Conservation (phyloP, 2,888 invertebrate species). For the Bhutanitis thaidina region DNA sequence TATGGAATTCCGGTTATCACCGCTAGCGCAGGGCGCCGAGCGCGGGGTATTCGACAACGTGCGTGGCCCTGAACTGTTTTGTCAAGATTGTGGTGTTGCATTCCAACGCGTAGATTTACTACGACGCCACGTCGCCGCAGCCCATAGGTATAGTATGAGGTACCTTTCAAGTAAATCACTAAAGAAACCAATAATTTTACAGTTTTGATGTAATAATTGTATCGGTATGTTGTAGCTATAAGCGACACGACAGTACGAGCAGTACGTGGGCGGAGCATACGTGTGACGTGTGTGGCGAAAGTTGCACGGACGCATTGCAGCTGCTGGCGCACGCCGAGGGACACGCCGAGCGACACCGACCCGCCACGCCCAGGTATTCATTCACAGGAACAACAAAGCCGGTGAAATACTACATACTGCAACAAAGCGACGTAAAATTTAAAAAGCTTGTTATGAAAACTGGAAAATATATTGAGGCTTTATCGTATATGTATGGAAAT, state of each 20-base stretch:
- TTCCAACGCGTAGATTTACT: constrained; percentile 89
- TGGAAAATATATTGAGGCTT: no score
- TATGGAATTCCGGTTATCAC: constrained; percentile 62
- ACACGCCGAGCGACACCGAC: constrained; percentile 84
- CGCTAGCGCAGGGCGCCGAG: constrained; percentile 35
- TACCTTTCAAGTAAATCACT: background rate
- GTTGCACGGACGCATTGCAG: constrained; percentile 87
- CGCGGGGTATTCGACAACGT: constrained; percentile 38
- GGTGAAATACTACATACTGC: no score
- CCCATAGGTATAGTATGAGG: constrained; percentile 54
- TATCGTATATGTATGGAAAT: no score
- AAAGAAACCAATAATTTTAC: no score
- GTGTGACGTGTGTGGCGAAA: constrained; percentile 90
- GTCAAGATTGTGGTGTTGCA: constrained; percentile 88
- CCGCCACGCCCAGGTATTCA: constrained; percentile 32
- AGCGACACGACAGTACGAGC: constrained; percentile 57
- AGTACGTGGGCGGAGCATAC: constrained; percentile 80
- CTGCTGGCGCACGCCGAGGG: constrained; percentile 89
- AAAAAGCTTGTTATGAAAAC: no score
- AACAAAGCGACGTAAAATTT: no score
- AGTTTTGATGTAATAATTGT: no score
- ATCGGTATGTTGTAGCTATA: constrained; percentile 44
- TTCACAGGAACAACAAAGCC: background rate
- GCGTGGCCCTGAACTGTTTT: constrained; percentile 78
- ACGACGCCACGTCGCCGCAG: constrained; percentile 83